These are phyloP conservation scores for Dryococelus australis DNA, from an alignment of 2,888 invertebrate genomes.

Conservation along the genomic window DNA sequence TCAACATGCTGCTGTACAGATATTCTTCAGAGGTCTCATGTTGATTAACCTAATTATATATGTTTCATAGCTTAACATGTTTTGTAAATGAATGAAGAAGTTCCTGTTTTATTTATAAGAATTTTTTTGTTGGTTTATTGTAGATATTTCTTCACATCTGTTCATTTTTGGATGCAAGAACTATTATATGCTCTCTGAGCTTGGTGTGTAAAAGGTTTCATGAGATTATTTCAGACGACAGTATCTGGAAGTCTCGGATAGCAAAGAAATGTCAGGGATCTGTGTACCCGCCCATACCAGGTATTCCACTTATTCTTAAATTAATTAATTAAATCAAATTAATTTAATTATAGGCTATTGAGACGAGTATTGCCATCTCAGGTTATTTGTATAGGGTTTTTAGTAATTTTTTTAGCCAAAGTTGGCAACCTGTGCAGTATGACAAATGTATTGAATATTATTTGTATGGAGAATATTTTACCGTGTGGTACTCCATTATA, in stretches of 20 bases:
- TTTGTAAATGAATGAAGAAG: background rate
- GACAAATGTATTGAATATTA: no score
- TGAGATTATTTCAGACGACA: constrained; percentile 63
- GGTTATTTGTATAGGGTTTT: no score
- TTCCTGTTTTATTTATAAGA: background rate
- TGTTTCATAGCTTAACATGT: background rate
- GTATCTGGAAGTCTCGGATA: constrained; percentile 62
- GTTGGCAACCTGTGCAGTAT: no score
- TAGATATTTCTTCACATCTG: constrained; percentile 67
- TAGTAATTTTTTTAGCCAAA: no score
- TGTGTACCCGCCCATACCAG: constrained; percentile 41
- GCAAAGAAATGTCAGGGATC: constrained; percentile 33
- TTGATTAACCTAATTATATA: no score
- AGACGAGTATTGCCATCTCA: no score
- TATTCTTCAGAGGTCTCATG: no score
- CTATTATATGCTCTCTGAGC: constrained; percentile 63
- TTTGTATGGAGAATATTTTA: no score
- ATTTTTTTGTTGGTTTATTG: constrained; percentile 22
- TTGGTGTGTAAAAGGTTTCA: constrained; percentile 66
- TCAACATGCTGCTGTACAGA: no score
- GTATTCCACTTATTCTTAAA: constrained; percentile 11
- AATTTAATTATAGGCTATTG: no score
- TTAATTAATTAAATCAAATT: no score
- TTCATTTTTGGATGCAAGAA: constrained; percentile 65
- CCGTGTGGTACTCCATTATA: no score